Evolutionary conservation across 1,140 invertebrate species (phyloP).

Genomic region (Chionoecetes opilio): DNA sequence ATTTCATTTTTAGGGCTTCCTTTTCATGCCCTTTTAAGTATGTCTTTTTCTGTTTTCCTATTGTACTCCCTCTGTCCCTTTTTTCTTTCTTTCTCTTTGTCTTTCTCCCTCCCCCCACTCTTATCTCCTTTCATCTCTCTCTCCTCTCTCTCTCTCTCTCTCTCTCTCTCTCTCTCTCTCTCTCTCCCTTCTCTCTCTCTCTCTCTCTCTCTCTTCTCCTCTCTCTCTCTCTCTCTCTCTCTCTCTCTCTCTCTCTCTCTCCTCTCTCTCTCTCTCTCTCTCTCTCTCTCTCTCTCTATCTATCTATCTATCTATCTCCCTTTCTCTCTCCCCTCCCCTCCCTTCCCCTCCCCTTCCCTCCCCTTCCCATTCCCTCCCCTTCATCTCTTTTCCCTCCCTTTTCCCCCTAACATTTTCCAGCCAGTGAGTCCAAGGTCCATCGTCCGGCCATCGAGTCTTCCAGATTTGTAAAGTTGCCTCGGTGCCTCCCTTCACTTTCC

Average conservation of each 20-base stretch:
- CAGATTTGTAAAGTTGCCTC: slow-evolving; percentile 49
- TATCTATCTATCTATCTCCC: neutral
- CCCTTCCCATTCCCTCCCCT: neutral
- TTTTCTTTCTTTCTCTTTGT: neutral
- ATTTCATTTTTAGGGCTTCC: neutral
- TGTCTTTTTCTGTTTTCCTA: neutral
- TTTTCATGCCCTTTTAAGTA: no score
- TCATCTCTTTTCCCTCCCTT: neutral
- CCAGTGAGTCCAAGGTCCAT: neutral
- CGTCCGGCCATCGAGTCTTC: neutral
- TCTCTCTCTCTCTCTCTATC: neutral
- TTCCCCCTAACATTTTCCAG: neutral
- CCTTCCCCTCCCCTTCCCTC: neutral
- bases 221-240: neutral
- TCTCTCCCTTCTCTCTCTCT: neutral
- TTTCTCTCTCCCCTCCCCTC: neutral
- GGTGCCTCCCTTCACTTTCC: slow-evolving; percentile 40
- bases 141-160: neutral
- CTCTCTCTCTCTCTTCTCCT: neutral
- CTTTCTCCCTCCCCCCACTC: neutral
- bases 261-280: neutral
- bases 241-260: no score
- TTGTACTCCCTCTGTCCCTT: neutral
- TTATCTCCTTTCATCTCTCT: neutral
- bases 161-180: neutral